These are phyloP conservation scores for Pachycephus smyrnensis DNA, from an alignment of 2,888 invertebrate species.

Conservation along the genomic window DNA sequence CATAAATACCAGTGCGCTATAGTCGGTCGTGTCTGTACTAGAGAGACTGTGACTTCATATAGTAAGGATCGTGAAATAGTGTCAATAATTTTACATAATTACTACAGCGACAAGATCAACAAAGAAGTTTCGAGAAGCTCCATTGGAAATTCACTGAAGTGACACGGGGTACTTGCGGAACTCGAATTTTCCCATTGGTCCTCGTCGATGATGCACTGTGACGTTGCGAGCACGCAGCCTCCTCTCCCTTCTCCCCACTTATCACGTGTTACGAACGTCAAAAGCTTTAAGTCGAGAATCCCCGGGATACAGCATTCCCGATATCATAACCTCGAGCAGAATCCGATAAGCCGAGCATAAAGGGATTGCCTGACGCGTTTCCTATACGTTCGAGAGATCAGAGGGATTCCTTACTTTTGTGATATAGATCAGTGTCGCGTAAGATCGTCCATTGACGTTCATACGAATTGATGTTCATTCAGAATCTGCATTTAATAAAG, in stretches of 20 bases:
- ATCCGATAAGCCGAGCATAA: not conserved
- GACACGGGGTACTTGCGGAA: not conserved
- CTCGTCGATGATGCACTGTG: not conserved
- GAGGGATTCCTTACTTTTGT: not conserved
- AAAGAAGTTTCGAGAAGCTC: not conserved
- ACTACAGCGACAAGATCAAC: not conserved
- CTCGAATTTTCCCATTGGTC: not conserved
- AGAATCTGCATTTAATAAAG: not conserved
- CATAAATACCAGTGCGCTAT: not conserved
- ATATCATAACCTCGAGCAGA: not conserved
- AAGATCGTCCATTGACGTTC: not conserved
- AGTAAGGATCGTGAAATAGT: not conserved
- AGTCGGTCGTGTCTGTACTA: not conserved
- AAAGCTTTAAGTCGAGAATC: not conserved
- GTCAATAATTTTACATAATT: not conserved
- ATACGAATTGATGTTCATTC: not conserved
- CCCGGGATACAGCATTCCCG: not conserved
- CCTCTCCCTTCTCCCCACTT: rapidly evolving
- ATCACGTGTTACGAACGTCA: not conserved
- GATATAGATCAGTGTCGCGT: not conserved
- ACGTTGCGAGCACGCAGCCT: not conserved
- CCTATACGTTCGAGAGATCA: not conserved
- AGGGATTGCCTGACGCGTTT: not conserved
- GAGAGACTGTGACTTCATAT: not conserved
- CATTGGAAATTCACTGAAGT: not conserved